Percentiles rank a stretch among this genome's conserved stretches.
Evolutionary conservation across 1,140 invertebrate species (phyloP).

Genomic region (Adelges cooleyi): DNA sequence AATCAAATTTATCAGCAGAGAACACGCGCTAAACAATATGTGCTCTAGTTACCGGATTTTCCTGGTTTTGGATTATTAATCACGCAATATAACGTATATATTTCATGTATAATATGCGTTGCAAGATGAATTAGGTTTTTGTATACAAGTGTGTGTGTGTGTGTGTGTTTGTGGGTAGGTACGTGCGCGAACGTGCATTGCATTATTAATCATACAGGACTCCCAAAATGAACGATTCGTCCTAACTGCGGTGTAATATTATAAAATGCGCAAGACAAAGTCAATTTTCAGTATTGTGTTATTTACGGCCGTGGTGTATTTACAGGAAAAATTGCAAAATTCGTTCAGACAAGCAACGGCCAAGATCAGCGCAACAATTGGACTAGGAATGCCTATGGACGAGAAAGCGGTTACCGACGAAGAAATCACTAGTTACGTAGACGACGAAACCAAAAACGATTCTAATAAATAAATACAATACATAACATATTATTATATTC

Average conservation of each 20-base stretch:
- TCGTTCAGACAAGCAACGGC: constrained; percentile 73
- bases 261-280: too few relatives aligned
- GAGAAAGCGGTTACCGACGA: background rate
- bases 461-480: too few relatives aligned
- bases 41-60: background rate
- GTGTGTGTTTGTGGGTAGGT: too few relatives aligned
- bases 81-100: background rate
- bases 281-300: too few relatives aligned
- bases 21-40: background rate
- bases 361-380: constrained; percentile 75
- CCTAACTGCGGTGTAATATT: too few relatives aligned
- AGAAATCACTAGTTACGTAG: background rate
- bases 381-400: constrained; percentile 53
- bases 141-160: too few relatives aligned
- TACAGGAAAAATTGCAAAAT: constrained; percentile 58
- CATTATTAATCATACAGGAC: constrained; percentile 16
- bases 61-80: constrained; percentile 4
- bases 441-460: background rate
- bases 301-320: constrained; percentile 27
- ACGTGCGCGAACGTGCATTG: constrained; percentile 3
- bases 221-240: too few relatives aligned
- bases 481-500: too few relatives aligned
- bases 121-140: constrained; percentile 3
- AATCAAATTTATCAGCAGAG: background rate
- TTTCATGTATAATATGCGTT: background rate